Evolutionary conservation across 2,797 vertebrate genomes (phyloP), one percentile per base, ranked within the genome.

Genomic region (Scyliorhinus canicula): DNA sequence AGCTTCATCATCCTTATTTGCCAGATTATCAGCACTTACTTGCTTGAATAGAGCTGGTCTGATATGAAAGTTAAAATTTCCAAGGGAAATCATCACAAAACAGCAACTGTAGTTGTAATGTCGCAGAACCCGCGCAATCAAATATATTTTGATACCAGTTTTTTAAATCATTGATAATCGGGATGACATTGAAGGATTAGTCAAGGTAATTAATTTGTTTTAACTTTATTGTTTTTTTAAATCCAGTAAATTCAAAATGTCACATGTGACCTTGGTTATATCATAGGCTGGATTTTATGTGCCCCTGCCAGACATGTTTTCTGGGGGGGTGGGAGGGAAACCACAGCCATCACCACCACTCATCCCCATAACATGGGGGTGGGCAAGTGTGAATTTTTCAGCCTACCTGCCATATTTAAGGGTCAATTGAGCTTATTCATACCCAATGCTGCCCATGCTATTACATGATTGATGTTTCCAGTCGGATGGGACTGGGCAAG

Each of bases 1-100:
- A 52, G 65, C 52, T 93, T 47, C 50, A 94, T 52, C 65, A 71
- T 91, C 12, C 40, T 47, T 94, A 94, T 74, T 94, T 94, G 65
- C 65, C 65, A 47, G 91, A 35, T 71, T 63, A 67, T 67, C 47
- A 93, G 52, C 65, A 35, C 26, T 91, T 63, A 91, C 57, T 91
- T 50, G 65, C 40, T 67, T 52, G 44, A 94, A 2, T 94, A n/a
- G 47, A 52, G 26, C 12, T 50, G 47, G 26, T 57, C 21, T 52
- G 6, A 40, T 74, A 47, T 31, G 47, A 74, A 71, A 60, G 14
- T 55, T 88, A 40, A 91, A 65, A 91, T 44, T 65, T 91, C 35
- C 26, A n/a, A 44, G 57, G 24, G 60, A 65, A 65, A 91, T 91
- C 57, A 40, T 91, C n/a, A 91, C 21, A 91, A 24, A 26, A 91